Evolutionary conservation across 2,797 vertebrate species (phyloP).

Genomic region (Eleutherodactylus coqui): DNA sequence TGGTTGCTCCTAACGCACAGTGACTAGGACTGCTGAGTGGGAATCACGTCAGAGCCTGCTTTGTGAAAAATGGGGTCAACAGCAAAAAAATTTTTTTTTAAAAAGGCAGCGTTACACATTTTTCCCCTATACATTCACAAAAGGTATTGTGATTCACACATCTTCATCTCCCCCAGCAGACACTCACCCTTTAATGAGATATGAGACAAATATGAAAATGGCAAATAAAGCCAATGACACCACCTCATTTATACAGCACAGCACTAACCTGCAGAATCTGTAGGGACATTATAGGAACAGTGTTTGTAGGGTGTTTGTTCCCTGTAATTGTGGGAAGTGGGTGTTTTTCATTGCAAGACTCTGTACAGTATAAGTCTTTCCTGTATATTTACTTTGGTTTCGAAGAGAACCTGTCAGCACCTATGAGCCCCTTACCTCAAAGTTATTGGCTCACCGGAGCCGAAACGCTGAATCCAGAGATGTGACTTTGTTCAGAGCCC

Average conservation of each 20-base stretch:
- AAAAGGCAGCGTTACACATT: neutral
- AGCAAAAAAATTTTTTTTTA: no score
- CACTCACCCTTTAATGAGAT: slow-evolving; percentile 31
- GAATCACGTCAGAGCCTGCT: slow-evolving; percentile 6
- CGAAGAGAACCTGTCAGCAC: no score
- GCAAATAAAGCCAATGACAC: slow-evolving; percentile 28
- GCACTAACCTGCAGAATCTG: neutral
- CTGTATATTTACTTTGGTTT: no score
- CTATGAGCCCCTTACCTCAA: no score
- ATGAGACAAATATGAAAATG: slow-evolving; percentile 8
- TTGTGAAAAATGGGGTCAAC: slow-evolving; percentile 10
- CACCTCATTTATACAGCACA: neutral
- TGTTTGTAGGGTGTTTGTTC: neutral
- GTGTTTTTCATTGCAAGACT: no score
- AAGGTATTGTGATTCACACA: neutral
- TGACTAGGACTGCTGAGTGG: neutral
- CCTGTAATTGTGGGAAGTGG: no score
- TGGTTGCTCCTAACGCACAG: neutral
- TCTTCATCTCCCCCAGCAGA: neutral
- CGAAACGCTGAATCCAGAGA: no score
- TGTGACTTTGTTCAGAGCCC: no score
- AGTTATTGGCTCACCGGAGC: no score
- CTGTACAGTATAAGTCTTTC: no score
- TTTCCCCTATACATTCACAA: neutral
- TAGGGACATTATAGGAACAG: neutral